phyloP scores from a whole-genome alignment of 2,113 vertebrate species.

The Physeter macrocephalus region DNA sequence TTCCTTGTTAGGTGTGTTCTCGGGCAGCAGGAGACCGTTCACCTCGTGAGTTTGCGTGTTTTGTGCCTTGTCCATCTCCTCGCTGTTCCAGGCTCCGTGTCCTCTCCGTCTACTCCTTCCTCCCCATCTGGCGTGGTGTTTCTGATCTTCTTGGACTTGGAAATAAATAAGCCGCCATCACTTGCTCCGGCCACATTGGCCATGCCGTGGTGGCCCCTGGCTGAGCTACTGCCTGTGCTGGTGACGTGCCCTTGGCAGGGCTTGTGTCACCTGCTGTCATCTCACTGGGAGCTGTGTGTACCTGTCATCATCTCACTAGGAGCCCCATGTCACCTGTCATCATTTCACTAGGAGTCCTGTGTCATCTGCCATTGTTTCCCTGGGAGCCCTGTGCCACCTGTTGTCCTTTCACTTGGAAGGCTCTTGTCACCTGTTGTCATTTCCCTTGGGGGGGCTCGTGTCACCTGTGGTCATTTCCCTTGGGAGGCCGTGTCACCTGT shows the following conservation, averaged over 20 bases:
- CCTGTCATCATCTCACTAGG: background rate
- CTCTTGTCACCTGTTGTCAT: background rate
- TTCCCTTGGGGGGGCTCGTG: background rate
- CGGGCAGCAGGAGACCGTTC: accelerated
- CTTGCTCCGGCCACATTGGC: accelerated
- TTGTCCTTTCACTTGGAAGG: background rate
- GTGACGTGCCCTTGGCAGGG: background rate
- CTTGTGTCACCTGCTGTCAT: background rate
- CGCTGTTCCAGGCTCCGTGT: accelerated
- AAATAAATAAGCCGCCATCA: background rate
- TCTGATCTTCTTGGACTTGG: background rate
- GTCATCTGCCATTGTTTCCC: background rate
- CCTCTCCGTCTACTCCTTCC: accelerated
- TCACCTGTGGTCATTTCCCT: background rate
- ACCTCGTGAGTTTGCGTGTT: accelerated
- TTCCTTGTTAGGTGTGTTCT: background rate
- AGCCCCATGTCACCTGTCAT: background rate
- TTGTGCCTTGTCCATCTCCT: background rate
- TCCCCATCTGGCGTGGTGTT: accelerated
- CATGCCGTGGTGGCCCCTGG: background rate
- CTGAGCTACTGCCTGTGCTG: background rate
- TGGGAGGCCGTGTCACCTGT: background rate
- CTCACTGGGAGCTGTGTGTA: background rate
- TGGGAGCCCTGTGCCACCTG: background rate
- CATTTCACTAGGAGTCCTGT: no score